Percentiles rank a stretch among this genome's conserved stretches.
phyloP scores from a whole-genome alignment of 1,140 invertebrate genomes.

The Chrysopa pallens region DNA sequence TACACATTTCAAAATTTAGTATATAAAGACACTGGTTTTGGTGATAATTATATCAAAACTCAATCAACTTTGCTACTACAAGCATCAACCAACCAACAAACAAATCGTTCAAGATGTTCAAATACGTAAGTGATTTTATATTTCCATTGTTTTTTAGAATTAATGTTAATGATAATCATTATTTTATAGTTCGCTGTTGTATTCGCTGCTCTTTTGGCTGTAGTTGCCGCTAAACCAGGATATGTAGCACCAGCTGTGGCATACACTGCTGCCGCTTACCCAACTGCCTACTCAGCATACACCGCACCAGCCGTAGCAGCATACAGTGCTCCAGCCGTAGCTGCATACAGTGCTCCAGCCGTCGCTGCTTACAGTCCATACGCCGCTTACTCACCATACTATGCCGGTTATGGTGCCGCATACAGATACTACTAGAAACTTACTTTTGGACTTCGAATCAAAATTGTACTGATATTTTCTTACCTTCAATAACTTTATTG shows the following conservation, averaged over 20 bases:
- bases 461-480: too few species aligned
- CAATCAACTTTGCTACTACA: constrained; percentile 1
- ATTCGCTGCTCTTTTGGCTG: constrained; percentile 3
- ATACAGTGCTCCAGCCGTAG: background rate
- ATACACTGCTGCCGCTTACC: constrained; percentile 3
- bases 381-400: background rate
- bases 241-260: background rate
- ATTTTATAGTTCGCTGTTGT: constrained; percentile 20
- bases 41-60: background rate
- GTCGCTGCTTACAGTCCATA: constrained; percentile 15
- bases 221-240: constrained; percentile 3
- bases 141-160: background rate
- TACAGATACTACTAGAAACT: background rate
- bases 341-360: constrained; percentile 19
- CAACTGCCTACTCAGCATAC: constrained; percentile 2
- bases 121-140: constrained; percentile 11
- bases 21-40: too few species aligned
- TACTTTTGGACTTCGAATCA: background rate
- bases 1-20: too few species aligned
- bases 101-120: constrained; percentile 10
- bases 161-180: constrained; percentile 2
- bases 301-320: background rate
- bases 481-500: too few species aligned
- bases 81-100: constrained; percentile 1
- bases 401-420: background rate